These are phyloP conservation scores for Cryptotis parvus DNA, from an alignment of 2,113 vertebrate species.

Conservation along the genomic window DNA sequence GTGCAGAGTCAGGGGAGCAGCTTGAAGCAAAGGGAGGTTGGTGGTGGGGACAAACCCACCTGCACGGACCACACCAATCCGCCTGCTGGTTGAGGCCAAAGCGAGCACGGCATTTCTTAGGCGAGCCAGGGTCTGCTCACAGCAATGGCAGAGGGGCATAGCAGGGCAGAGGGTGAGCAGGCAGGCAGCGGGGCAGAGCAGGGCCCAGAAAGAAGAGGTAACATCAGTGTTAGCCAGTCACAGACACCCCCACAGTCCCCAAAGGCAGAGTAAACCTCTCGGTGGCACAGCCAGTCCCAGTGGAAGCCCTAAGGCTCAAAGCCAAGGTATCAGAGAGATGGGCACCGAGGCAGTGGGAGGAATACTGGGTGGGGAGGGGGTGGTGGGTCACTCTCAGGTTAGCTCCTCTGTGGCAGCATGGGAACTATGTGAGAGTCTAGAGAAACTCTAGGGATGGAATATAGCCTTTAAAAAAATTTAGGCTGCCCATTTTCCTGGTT, in stretches of 20 bases:
- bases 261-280: constrained; percentile 59
- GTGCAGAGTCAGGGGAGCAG: constrained; percentile 76
- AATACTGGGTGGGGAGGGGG: neutral
- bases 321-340: constrained; percentile 62
- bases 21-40: constrained; percentile 78
- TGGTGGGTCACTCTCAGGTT: neutral
- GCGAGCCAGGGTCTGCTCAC: constrained; percentile 98
- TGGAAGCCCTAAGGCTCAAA: constrained; percentile 58
- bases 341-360: constrained; percentile 50
- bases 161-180: constrained; percentile 88
- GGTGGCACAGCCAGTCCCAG: constrained; percentile 55
- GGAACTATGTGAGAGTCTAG: neutral
- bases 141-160: constrained; percentile 91
- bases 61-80: constrained; percentile 99
- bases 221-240: constrained; percentile 77
- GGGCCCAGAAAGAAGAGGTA: constrained; percentile 82
- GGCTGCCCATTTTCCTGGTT: neutral
- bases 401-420: neutral
- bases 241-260: constrained; percentile 69
- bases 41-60: constrained; percentile 92
- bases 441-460: neutral
- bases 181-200: constrained; percentile 83
- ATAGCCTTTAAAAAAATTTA: neutral
- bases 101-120: constrained; percentile 99
- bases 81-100: constrained; percentile 99